phyloP scores from a whole-genome alignment of 1,140 invertebrate genomes.

The Orius insidiosus region DNA sequence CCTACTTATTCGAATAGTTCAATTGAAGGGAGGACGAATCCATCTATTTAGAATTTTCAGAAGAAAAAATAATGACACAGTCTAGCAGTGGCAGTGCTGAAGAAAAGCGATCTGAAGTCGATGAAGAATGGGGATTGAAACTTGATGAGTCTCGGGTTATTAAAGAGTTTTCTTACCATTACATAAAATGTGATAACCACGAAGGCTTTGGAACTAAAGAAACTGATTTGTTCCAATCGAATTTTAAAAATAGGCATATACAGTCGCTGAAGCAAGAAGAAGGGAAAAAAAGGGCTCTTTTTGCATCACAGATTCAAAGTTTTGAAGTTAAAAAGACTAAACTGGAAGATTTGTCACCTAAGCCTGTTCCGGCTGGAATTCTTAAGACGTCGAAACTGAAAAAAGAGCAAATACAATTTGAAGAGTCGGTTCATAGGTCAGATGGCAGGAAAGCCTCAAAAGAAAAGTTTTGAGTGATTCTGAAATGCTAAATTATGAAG shows the following conservation, averaged over 20 bases:
- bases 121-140: conserved; percentile 25
- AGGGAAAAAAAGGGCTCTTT: conserved; percentile 27
- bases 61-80: no score
- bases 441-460: conserved; percentile 17
- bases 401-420: not conserved
- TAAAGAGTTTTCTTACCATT: conserved; percentile 31
- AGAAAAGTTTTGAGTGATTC: conserved; percentile 32
- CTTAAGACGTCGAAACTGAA: no score
- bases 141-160: conserved; percentile 28
- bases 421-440: no score
- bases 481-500: conserved; percentile 33
- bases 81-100: no score
- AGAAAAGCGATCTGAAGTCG: not conserved
- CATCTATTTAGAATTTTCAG: no score
- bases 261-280: conserved; percentile 38
- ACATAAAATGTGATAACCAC: conserved; percentile 27
- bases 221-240: no score
- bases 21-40: no score
- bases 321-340: no score
- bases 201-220: conserved; percentile 11
- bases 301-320: no score
- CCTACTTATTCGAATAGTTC: not conserved
- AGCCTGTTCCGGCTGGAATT: no score
- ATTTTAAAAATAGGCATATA: conserved; percentile 23
- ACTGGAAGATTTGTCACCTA: no score